phyloP scores from a whole-genome alignment of 1,140 invertebrate genomes.

The Drosophila santomea region DNA sequence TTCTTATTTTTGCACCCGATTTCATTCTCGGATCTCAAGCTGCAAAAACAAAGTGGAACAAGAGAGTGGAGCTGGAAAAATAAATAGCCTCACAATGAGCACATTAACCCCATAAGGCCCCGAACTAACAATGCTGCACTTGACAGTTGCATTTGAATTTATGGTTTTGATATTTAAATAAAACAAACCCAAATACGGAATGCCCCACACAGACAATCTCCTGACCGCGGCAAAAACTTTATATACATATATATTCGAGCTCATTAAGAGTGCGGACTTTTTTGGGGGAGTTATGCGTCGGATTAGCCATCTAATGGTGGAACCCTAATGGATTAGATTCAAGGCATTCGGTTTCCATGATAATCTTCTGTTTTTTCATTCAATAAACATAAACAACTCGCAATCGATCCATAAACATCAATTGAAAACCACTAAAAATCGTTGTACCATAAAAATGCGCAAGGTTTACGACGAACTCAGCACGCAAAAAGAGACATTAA shows the following conservation, averaged over 20 bases:
- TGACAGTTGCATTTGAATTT: conserved; percentile 73
- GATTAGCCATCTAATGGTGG: conserved; percentile 10
- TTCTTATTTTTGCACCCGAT: conserved; percentile 29
- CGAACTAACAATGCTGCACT: conserved; percentile 59
- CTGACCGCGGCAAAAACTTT: conserved; percentile 25
- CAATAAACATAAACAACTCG: conserved; percentile 57
- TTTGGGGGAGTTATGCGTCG: conserved; percentile 60
- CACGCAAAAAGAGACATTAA: conserved; percentile 56
- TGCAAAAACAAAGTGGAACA: conserved; percentile 39
- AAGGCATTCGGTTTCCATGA: conserved; percentile 16
- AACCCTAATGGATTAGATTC: conserved; percentile 21
- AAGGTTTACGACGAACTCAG: conserved; percentile 35
- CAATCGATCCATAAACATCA: conserved; percentile 40
- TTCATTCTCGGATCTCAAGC: conserved; percentile 22
- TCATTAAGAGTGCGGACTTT: conserved; percentile 66
- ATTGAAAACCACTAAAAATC: conserved; percentile 49
- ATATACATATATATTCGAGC: conserved; percentile 31
- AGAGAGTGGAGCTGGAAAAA: conserved; percentile 21
- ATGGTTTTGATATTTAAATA: conserved; percentile 68
- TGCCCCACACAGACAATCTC: conserved; percentile 46
- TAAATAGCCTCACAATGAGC: conserved; percentile 68
- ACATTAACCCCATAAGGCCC: conserved; percentile 70
- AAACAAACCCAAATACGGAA: conserved; percentile 72
- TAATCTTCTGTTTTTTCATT: conserved; percentile 23
- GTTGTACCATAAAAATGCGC: conserved; percentile 37